Evolutionary conservation across 2,113 vertebrate species (phyloP).

Genomic region (Aldabrachelys gigantea): DNA sequence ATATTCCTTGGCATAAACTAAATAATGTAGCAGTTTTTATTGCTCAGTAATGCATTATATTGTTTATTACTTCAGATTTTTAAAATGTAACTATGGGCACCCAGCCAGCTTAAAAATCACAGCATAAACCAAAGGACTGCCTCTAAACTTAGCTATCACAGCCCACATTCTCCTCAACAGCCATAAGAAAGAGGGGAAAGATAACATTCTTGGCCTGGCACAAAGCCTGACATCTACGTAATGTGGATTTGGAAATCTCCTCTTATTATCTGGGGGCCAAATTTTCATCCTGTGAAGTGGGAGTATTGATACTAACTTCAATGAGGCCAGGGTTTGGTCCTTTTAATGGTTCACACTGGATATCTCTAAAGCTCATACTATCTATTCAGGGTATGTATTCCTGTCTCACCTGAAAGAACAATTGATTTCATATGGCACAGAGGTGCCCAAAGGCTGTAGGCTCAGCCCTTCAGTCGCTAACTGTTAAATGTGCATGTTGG

Average conservation of each 20-base stretch:
- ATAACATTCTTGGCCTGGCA: neutral
- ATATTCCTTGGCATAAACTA: neutral
- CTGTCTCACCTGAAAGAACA: neutral
- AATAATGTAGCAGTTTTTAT: neutral
- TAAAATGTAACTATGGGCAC: neutral
- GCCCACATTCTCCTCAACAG: constrained; percentile 7
- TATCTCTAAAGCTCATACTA: neutral
- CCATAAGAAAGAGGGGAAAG: neutral
- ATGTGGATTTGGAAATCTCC: neutral
- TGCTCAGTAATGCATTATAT: neutral
- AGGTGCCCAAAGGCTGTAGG: neutral
- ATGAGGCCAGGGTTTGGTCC: neutral
- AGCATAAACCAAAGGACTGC: neutral
- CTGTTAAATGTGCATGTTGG: constrained; percentile 1
- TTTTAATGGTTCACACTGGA: neutral
- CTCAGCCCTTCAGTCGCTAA: neutral
- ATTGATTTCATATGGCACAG: neutral
- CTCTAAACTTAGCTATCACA: constrained; percentile 18
- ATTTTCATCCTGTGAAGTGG: neutral
- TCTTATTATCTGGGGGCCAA: neutral
- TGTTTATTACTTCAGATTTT: neutral
- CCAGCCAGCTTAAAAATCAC: neutral
- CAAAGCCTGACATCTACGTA: constrained; percentile 2
- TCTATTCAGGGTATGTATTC: neutral
- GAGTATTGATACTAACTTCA: neutral